Evolutionary conservation across 2,888 invertebrate genomes (phyloP).

Genomic region (Eudemis profundana): DNA sequence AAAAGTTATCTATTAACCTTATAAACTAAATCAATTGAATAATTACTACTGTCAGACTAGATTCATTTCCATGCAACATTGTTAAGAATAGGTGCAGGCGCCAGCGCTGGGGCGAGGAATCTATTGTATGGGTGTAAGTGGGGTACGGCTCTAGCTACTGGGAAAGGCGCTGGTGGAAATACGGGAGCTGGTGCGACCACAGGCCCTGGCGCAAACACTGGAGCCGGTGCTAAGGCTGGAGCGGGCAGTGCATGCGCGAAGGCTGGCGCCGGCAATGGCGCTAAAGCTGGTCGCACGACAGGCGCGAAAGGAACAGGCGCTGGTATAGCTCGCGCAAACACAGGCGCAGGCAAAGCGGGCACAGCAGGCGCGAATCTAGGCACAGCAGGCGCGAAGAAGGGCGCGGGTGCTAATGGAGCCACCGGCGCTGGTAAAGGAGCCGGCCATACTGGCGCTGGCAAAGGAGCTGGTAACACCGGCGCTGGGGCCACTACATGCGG

Average conservation of each 20-base stretch:
- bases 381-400: conserved; percentile 49
- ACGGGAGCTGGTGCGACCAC: conserved; percentile 34
- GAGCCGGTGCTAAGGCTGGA: conserved; percentile 27
- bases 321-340: conserved; percentile 45
- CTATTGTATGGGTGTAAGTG: conserved; percentile 75
- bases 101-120: conserved; percentile 54
- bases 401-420: conserved; percentile 37
- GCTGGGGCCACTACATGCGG: conserved; percentile 49
- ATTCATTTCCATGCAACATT: conserved; percentile 76
- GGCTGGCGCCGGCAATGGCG: conserved; percentile 4
- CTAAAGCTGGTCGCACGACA: conserved; percentile 32
- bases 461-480: background rate
- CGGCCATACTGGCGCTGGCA: conserved; percentile 45
- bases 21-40: conserved; percentile 42
- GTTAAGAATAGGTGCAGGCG: conserved; percentile 61
- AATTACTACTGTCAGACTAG: conserved; percentile 53
- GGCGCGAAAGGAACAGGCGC: conserved; percentile 43
- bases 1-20: conserved; percentile 25
- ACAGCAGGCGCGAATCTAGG: conserved; percentile 51
- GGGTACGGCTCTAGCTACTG: conserved; percentile 58
- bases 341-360: conserved; percentile 43
- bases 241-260: background rate
- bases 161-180: conserved; percentile 53
- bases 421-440: conserved; percentile 49
- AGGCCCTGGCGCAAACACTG: conserved; percentile 34